Base-by-base conservation (phyloP, 2,888 invertebrate genomes). In the Eupithecia inturbata region DNA sequence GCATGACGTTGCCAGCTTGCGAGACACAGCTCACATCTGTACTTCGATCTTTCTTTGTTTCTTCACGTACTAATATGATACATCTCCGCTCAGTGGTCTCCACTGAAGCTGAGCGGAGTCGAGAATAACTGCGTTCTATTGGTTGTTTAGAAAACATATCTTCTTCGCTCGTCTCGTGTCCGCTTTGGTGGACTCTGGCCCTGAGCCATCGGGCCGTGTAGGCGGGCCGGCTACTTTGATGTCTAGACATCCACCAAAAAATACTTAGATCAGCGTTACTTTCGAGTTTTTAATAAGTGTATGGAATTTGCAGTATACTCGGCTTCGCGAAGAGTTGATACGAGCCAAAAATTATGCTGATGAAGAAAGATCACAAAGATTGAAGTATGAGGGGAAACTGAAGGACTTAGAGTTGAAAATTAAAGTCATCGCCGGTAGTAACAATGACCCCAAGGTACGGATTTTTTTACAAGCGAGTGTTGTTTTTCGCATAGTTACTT, bases 331-430 rank as follows among this genome's bases (percentile, higher is more conserved):
- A 72, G 92, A 93, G 62, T 78, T 93, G 41, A 85, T 88, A 12
- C 85, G 82, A 76, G 90, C 92, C 0, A 92, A 88, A 79, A 89
- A 86, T 62, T 76, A 80, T 2, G 92, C 90, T 6, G 92, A 91
- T 1, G 88, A 91, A 69, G 93, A 93, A 79, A 83, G 86, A 68
- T 81, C 85, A 14, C 88, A 91, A 76, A 85, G 88, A 72, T 85
- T 91, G 73, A 91, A 89, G 70, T 92, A 91, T 73, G 92, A 93
- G 81, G 68, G 80, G 0, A 91, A 90, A 78, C 81, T 93, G 0
- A 91, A 87, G 78, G 93, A 92, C 70, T 81, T 93, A 66, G 93
- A 93, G 80, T 60, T 83, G 10, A 91, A 92, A 78, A 79, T 93
- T 0, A 91, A 91, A 64, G 85, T 78, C 49, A 87, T 93, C 70